Conservation (phyloP, 2,113 vertebrate genomes). For the Hassar affinis region DNA sequence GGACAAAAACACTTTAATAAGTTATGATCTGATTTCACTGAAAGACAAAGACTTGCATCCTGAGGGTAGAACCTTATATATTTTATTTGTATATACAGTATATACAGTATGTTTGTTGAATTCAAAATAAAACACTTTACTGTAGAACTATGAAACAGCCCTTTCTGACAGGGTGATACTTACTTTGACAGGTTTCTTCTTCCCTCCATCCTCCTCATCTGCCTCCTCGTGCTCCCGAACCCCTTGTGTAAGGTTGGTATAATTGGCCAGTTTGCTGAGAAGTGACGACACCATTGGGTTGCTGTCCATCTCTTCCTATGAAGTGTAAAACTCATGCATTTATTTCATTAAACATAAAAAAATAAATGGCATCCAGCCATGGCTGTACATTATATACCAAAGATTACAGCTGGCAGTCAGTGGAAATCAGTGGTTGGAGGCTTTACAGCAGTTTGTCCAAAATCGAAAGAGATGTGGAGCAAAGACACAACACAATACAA, state of each 20-base stretch:
- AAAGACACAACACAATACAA: neutral
- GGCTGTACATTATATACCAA: neutral
- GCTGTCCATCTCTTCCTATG: constrained; percentile 97
- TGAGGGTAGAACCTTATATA: neutral
- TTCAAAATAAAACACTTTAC: neutral
- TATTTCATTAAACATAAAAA: neutral
- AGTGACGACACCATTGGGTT: constrained; percentile 97
- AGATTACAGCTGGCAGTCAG: neutral
- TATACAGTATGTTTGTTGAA: neutral
- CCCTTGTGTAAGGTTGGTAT: constrained; percentile 94
- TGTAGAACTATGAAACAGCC: neutral
- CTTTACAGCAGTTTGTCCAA: constrained; percentile 45
- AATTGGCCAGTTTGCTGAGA: constrained; percentile 93
- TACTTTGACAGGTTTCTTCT: constrained; percentile 76
- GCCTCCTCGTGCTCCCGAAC: constrained; percentile 92
- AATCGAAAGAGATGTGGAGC: constrained; percentile 38
- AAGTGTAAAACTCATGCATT: constrained; percentile 25
- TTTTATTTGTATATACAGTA: no score
- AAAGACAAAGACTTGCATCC: neutral
- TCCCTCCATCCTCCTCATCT: constrained; percentile 81
- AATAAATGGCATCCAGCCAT: neutral
- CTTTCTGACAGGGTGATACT: neutral
- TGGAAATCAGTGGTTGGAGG: constrained; percentile 41
- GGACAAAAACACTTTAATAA: neutral
- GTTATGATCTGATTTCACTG: no score